A percentile compares a stretch with the other conserved stretches of the same genome.
Conservation (phyloP, 1,140 invertebrate species). For the Drosophila littoralis region DNA sequence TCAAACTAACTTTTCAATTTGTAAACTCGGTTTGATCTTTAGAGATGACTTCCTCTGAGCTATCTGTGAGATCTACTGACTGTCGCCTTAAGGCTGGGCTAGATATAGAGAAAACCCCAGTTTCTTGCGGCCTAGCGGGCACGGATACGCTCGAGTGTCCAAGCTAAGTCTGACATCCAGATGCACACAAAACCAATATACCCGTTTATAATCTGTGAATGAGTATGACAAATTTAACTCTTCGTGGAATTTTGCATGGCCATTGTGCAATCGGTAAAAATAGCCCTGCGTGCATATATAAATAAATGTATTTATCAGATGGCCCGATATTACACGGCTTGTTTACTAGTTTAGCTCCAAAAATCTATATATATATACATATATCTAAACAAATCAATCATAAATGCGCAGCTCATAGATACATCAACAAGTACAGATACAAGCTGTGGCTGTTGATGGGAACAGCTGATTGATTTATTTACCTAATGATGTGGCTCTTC, state of each 20-base stretch:
- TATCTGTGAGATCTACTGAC: too few species aligned
- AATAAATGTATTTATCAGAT: conserved; percentile 32
- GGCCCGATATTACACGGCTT: conserved; percentile 12
- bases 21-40: too few species aligned
- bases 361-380: conserved; percentile 24
- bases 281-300: conserved; percentile 12
- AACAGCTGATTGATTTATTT: conserved; percentile 68
- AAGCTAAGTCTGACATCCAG: background rate
- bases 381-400: conserved; percentile 42
- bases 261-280: conserved; percentile 34
- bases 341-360: conserved; percentile 19
- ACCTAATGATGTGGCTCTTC: conserved; percentile 24
- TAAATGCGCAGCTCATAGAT: conserved; percentile 3
- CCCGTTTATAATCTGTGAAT: too few species aligned
- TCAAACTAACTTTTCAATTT: too few species aligned
- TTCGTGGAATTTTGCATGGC: conserved; percentile 20
- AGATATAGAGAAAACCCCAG: too few species aligned
- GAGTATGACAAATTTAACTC: background rate
- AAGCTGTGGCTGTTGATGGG: conserved; percentile 14
- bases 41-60: too few species aligned
- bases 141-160: too few species aligned
- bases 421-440: conserved; percentile 4
- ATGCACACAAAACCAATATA: background rate
- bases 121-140: too few species aligned
- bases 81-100: too few species aligned